phyloP scores from a whole-genome alignment of 2,797 vertebrate genomes.

The Artibeus lituratus region DNA sequence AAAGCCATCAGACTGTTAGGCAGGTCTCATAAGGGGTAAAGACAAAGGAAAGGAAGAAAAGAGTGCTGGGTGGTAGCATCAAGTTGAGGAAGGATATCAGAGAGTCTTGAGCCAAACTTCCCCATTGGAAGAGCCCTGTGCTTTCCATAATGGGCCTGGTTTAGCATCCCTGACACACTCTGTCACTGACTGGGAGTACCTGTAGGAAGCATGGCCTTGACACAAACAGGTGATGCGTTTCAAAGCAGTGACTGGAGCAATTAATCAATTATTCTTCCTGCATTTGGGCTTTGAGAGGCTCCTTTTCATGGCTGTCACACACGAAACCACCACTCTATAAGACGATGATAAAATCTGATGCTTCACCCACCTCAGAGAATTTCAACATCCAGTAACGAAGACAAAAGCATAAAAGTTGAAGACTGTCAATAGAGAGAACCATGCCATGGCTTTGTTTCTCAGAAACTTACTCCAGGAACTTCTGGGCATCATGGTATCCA shows the following conservation, averaged over 20 bases:
- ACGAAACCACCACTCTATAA: not conserved
- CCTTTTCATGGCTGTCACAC: not conserved
- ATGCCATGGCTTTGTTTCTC: not conserved
- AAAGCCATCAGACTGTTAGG: not conserved
- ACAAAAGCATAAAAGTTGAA: not conserved
- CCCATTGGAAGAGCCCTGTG: not conserved
- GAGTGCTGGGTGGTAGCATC: not conserved
- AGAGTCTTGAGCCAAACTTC: not conserved
- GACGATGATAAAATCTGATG: not conserved
- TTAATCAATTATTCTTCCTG: not conserved
- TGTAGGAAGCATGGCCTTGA: not conserved
- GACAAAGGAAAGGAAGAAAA: not conserved
- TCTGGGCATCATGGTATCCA: conserved; percentile 90
- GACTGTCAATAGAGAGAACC: not conserved
- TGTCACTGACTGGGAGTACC: not conserved
- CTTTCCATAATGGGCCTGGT: not conserved
- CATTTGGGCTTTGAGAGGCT: not conserved
- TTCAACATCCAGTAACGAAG: not conserved
- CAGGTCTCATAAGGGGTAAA: not conserved
- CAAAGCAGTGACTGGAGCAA: not conserved
- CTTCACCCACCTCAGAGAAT: not conserved
- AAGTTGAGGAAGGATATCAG: not conserved
- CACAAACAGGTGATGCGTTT: not conserved
- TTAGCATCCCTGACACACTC: not conserved
- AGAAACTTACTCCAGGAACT: conserved; percentile 87